Evolutionary conservation across 2,113 vertebrate species (phyloP), one percentile per base, ranked within the genome.

Genomic region (Crotophaga sulcirostris): DNA sequence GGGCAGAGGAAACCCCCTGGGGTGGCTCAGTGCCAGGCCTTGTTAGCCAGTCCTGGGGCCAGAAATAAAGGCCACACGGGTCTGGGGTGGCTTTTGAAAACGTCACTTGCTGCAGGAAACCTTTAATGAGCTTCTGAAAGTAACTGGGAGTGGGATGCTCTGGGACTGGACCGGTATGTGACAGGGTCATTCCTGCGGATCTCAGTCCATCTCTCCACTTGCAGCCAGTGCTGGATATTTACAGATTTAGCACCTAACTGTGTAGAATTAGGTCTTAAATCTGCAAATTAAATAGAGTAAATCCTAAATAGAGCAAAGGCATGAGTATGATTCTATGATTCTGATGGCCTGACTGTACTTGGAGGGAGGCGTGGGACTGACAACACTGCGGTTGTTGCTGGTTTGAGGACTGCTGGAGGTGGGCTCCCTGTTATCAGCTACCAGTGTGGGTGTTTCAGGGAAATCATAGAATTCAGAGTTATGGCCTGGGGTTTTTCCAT

Each of bases 1-100:
- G 0, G 58, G 25, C 0, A 4, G 52, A n/a, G 60, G 74, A 54
- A 62, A 66, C 66, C 45, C 0, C 1, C 55, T 0, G 0, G 0
- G 1, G 52, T 40, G 38, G 60, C 86, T 49, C 11, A 1, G 28
- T 1, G n/a, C 64, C 89, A 75, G 80, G 19, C 3, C 44, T 66
- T 54, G 42, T 70, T 69, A 49, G 42, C 34, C 36, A 64, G 40
- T 40, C 7, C 38, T 0, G 0, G 24, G 29, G 20, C 33, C 79
- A 42, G 62, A 60, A 69, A 9, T 29, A 59, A 51, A 55, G 28
- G 21, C 42, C 58, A 25, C 38, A 3, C 0, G 3, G 52, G 34
- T 26, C 75, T 74, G 56, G n/a, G 25, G 34, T 36, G 62, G 47
- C 23, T 40, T 90, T 60, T 45, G 75, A 56, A 58, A 76, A 10